phyloP scores from a whole-genome alignment of 2,113 vertebrate species.

The Corythoichthys haematopterus region DNA sequence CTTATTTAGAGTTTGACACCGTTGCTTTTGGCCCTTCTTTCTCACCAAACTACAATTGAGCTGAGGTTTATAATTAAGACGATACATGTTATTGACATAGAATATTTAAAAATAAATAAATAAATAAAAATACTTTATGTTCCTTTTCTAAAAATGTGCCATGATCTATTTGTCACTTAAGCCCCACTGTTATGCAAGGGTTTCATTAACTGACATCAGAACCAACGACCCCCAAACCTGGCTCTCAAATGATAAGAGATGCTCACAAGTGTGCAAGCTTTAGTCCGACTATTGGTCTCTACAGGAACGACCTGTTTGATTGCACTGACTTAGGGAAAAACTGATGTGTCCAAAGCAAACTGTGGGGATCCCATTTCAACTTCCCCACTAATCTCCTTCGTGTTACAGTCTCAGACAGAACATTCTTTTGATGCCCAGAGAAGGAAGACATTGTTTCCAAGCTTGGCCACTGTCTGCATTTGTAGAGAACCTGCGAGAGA shows the following conservation, averaged over 20 bases:
- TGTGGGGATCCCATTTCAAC: conserved; percentile 41
- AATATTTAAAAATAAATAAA: no score
- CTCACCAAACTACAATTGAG: no score
- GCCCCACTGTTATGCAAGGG: no score
- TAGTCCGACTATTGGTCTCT: conserved; percentile 12
- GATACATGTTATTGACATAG: no score
- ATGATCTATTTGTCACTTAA: no score
- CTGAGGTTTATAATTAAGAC: no score
- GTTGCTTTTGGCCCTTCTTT: no score
- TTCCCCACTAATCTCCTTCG: conserved; percentile 35
- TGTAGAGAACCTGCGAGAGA: conserved; percentile 18
- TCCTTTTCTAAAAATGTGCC: no score
- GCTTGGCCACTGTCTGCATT: conserved; percentile 13
- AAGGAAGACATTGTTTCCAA: conserved; percentile 30
- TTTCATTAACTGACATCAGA: no score
- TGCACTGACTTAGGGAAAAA: conserved; percentile 23
- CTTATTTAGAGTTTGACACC: no score
- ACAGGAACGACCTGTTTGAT: conserved; percentile 39
- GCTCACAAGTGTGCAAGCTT: background rate
- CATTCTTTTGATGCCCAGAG: conserved; percentile 35
- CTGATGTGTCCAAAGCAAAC: conserved; percentile 41
- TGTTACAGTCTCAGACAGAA: conserved; percentile 23
- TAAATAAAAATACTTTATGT: no score
- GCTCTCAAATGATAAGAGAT: background rate
- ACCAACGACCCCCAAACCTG: background rate